A percentile compares a stretch with the other conserved stretches of the same genome.
These are phyloP conservation scores for Xanthorhoe spadicearia DNA, from an alignment of 2,888 invertebrate species.

Conservation along the genomic window DNA sequence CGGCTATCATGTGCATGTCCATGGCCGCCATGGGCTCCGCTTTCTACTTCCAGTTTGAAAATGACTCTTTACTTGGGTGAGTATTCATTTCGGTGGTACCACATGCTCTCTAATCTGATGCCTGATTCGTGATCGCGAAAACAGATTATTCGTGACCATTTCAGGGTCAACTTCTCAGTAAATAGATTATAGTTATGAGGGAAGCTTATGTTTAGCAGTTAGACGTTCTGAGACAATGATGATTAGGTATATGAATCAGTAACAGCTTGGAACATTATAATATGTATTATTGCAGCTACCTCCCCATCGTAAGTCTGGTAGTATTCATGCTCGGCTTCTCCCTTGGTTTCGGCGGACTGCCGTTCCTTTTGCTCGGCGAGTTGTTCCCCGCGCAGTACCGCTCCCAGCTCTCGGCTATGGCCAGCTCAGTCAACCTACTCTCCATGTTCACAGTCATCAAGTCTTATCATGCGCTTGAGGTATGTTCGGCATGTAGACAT, in stretches of 20 bases:
- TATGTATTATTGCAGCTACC: constrained; percentile 61
- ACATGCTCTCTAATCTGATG: too few relatives aligned
- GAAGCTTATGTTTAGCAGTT: too few relatives aligned
- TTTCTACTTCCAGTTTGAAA: constrained; percentile 78
- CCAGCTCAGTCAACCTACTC: constrained; percentile 81
- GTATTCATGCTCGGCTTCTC: constrained; percentile 86
- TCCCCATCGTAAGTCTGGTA: constrained; percentile 84
- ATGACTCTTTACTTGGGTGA: constrained; percentile 73
- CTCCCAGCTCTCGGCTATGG: constrained; percentile 82
- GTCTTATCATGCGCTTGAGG: constrained; percentile 80
- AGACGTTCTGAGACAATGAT: too few relatives aligned
- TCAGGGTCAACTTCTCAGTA: too few relatives aligned
- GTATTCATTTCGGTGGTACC: constrained; percentile 14
- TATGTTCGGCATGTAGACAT: constrained; percentile 40
- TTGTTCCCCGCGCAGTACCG: constrained; percentile 85
- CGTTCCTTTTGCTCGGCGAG: constrained; percentile 86
- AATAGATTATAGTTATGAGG: too few relatives aligned
- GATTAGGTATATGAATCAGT: too few relatives aligned
- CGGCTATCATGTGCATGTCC: constrained; percentile 79
- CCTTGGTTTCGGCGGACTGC: constrained; percentile 86
- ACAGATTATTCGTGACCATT: too few relatives aligned
- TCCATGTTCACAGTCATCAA: constrained; percentile 85
- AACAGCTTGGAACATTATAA: too few relatives aligned
- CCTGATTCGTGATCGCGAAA: too few relatives aligned
- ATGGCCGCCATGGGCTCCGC: constrained; percentile 83